A percentile compares a stretch with the other conserved stretches of the same genome.
phyloP scores from a whole-genome alignment of 2,888 invertebrate genomes.

The Agonopterix heracliana region DNA sequence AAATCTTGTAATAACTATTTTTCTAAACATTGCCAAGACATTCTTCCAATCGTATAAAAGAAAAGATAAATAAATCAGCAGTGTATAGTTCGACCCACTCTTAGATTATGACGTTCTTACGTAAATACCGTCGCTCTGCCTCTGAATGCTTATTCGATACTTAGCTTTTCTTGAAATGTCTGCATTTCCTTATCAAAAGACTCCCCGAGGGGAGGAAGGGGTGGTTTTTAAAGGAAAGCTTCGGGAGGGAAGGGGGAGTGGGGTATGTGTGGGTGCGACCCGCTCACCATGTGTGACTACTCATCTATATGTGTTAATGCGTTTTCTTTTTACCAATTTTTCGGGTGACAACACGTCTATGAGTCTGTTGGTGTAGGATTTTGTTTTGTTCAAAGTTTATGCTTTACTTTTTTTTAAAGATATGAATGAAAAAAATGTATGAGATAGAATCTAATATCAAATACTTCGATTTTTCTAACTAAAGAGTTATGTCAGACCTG shows the following conservation, averaged over 20 bases:
- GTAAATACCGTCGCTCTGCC: slow-evolving; percentile 49
- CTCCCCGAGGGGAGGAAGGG: slow-evolving; percentile 51
- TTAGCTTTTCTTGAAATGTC: slow-evolving; percentile 74
- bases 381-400: no score
- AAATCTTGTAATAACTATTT: no score
- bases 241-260: slow-evolving; percentile 25
- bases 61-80: neutral
- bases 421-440: no score
- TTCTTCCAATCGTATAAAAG: neutral
- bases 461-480: no score
- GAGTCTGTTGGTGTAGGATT: no score
- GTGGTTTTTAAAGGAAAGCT: slow-evolving; percentile 51
- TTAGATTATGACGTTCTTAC: slow-evolving; percentile 48
- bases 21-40: no score
- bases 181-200: slow-evolving; percentile 76
- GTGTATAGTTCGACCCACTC: slow-evolving; percentile 12
- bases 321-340: slow-evolving; percentile 77
- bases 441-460: no score
- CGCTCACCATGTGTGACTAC: slow-evolving; percentile 54
- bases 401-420: no score
- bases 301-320: slow-evolving; percentile 76
- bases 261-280: slow-evolving; percentile 40
- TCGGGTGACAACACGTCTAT: slow-evolving; percentile 40
- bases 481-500: no score
- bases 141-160: slow-evolving; percentile 63